Evolutionary conservation across 2,888 invertebrate genomes (phyloP).

Genomic region (Saturnia pavonia): DNA sequence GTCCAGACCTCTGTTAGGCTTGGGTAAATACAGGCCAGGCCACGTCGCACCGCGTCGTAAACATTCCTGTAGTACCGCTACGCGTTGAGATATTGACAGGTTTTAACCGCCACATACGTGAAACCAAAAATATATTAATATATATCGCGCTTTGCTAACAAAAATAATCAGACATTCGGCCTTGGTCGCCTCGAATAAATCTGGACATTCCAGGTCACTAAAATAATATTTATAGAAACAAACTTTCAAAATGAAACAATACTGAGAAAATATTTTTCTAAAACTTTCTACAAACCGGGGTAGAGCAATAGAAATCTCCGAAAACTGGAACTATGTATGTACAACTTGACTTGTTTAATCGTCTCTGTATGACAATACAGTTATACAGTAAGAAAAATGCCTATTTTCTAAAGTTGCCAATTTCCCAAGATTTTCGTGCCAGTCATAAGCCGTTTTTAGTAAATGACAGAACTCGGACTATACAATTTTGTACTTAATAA

Average conservation of each 20-base stretch:
- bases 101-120: constrained; percentile 39
- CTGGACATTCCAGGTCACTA: constrained; percentile 10
- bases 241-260: constrained; percentile 16
- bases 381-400: neutral
- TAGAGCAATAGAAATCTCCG: constrained; percentile 5
- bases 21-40: neutral
- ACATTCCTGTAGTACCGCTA: constrained; percentile 56
- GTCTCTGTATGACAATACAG: neutral
- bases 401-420: neutral
- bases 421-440: neutral
- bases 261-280: constrained; percentile 13
- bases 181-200: constrained; percentile 8
- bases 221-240: constrained; percentile 15
- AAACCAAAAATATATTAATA: constrained; percentile 1
- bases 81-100: constrained; percentile 51
- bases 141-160: constrained; percentile 4
- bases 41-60: constrained; percentile 36
- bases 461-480: neutral
- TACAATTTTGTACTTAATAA: neutral
- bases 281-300: constrained; percentile 5
- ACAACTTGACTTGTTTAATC: constrained; percentile 5
- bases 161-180: constrained; percentile 11
- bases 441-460: neutral
- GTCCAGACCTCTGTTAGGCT: constrained; percentile 28
- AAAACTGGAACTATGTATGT: constrained; percentile 8